Evolutionary conservation across 1,140 invertebrate species (phyloP).

Genomic region (Philotrypesis tridentata): DNA sequence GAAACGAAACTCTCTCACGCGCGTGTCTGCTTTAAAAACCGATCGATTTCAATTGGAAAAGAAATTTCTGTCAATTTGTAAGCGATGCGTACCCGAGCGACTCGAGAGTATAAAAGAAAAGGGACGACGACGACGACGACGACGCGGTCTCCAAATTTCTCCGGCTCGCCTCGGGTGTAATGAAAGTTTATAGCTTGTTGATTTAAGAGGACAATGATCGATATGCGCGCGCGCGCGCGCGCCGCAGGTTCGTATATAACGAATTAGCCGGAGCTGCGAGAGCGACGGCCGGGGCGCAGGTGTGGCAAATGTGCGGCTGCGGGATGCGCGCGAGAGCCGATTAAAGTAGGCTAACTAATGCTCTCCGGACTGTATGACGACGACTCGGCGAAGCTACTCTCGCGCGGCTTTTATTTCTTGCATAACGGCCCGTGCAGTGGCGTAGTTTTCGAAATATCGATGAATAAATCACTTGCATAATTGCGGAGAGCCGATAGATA

Average conservation of each 20-base stretch:
- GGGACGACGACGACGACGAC: background rate
- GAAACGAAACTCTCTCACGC: background rate
- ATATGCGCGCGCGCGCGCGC: constrained; percentile 26
- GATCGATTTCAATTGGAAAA: constrained; percentile 1
- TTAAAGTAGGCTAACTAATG: constrained; percentile 48
- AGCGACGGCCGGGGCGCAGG: constrained; percentile 21
- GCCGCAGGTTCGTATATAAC: constrained; percentile 16
- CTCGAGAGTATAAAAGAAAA: background rate
- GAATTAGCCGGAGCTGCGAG: constrained; percentile 6
- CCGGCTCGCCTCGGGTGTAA: constrained; percentile 40
- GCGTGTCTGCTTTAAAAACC: background rate
- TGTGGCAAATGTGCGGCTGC: background rate
- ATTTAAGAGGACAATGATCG: constrained; percentile 53
- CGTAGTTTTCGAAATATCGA: no score
- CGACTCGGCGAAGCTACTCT: background rate
- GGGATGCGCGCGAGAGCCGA: constrained; percentile 37
- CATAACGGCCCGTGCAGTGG: no score
- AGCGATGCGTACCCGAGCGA: background rate
- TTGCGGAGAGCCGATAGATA: no score
- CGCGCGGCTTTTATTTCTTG: background rate
- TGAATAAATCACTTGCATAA: no score
- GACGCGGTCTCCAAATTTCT: constrained; percentile 44
- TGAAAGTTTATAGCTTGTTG: constrained; percentile 53
- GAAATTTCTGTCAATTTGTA: constrained; percentile 35
- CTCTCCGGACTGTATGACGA: constrained; percentile 45